Percentiles rank a stretch among this genome's conserved stretches.
phyloP scores from a whole-genome alignment of 2,113 vertebrate species.

The Carassius gibelio region DNA sequence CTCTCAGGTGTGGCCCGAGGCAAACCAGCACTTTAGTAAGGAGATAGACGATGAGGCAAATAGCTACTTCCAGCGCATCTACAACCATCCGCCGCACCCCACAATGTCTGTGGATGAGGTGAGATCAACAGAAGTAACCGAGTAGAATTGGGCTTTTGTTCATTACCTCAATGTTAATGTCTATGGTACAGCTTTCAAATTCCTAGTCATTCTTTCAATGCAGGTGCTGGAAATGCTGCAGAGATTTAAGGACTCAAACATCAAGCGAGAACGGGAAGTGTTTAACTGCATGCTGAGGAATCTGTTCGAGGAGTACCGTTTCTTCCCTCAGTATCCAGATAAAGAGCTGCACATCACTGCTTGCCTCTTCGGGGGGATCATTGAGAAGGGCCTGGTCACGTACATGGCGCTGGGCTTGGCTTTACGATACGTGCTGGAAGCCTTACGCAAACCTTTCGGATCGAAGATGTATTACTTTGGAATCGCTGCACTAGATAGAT shows the following conservation, averaged over 20 bases:
- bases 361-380: slow-evolving; percentile 97
- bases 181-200: not conserved
- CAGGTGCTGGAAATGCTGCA: slow-evolving; percentile 99
- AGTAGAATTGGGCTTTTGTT: not conserved
- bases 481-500: slow-evolving; percentile 97
- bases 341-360: slow-evolving; percentile 99
- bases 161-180: not conserved
- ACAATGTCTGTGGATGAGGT: slow-evolving; percentile 99
- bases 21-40: slow-evolving; percentile 99
- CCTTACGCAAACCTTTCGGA: slow-evolving; percentile 95
- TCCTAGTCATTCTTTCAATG: not conserved
- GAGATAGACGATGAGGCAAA: slow-evolving; percentile 99
- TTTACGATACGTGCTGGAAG: slow-evolving; percentile 96
- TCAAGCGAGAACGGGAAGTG: slow-evolving; percentile 96
- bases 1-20: slow-evolving; percentile 99
- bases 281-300: slow-evolving; percentile 99
- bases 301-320: slow-evolving; percentile 96
- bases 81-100: slow-evolving; percentile 98
- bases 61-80: slow-evolving; percentile 99
- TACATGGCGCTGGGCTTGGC: slow-evolving; percentile 98
- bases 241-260: slow-evolving; percentile 96
- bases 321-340: slow-evolving; percentile 99
- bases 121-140: slow-evolving; percentile 51
- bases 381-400: slow-evolving; percentile 97
- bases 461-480: slow-evolving; percentile 99